Conservation (phyloP, 2,113 vertebrate species). For the Rhinolophus sinicus region DNA sequence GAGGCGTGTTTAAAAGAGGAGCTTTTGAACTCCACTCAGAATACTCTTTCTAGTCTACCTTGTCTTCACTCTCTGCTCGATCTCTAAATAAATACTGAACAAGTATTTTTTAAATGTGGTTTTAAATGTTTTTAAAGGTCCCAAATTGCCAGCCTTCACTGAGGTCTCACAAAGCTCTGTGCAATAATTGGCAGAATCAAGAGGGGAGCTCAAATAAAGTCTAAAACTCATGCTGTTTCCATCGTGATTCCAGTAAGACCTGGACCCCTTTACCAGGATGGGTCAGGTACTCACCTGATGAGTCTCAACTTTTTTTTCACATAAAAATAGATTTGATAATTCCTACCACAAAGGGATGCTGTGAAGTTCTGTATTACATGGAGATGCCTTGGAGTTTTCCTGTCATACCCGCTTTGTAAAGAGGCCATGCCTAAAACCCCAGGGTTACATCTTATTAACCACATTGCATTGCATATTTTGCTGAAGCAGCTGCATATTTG, state of each 20-base stretch:
- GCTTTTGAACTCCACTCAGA: not conserved
- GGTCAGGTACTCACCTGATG: not conserved
- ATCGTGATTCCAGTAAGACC: not conserved
- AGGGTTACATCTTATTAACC: not conserved
- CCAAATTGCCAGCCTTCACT: not conserved
- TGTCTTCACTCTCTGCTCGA: not conserved
- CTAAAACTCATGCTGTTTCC: not conserved
- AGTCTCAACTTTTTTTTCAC: not conserved
- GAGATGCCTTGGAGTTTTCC: not conserved
- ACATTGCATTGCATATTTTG: not conserved
- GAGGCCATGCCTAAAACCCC: not conserved
- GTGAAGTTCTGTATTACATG: not conserved
- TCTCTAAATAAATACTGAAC: not conserved
- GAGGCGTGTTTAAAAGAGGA: not conserved
- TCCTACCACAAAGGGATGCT: not conserved
- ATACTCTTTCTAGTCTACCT: not conserved
- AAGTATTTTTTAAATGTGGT: not conserved
- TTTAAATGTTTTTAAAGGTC: not conserved
- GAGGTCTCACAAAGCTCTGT: not conserved
- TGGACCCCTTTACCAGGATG: not conserved
- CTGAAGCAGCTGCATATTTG: not conserved
- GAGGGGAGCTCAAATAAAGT: not conserved
- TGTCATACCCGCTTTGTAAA: not conserved
- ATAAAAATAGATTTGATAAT: not conserved
- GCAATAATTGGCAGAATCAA: not conserved